Evolutionary conservation across 2,888 invertebrate genomes (phyloP), one percentile per base, ranked within the genome.

Genomic region (Tinea semifulvella): DNA sequence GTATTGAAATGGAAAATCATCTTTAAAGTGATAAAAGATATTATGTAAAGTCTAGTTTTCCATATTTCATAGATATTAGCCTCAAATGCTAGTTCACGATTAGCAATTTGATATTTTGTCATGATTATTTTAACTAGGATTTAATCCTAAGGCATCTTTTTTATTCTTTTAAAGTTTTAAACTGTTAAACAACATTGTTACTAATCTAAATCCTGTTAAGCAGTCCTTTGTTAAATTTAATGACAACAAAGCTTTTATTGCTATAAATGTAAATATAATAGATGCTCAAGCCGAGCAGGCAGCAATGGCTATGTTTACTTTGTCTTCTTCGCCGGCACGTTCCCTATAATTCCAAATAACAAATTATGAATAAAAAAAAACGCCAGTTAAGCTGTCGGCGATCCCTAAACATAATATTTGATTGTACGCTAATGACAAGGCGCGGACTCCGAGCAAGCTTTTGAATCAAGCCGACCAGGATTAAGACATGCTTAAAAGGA

Each of bases 361-460:
- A 76, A 79, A 80, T 79, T 79, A 80, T 73, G 67, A 71, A 75
- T 71, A 71, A 77, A 79, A 79, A 47, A 80, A 47, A 80, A 76
- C 68, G 58, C 65, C 74, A 61, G 71, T 68, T 74, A 75, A 79
- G 72, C 75, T 79, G 79, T 79, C 77, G 77, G 77, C 76, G 69
- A 77, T 74, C 68, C 69, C 75, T 75, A 75, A 79, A 77, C 75
- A 77, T 68, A 70, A 76, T 76, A 74, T 79, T 79, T 77, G 79
- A 79, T 79, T 75, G 74, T 70, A 63, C 64, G 61, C 65, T 79
- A 80, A 80, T 79, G 79, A 79, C 79, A 80, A 77, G 77, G 79
- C 77, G 80, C 79, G 58, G 69, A 69, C 56, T 68, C 60, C 53
- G 58, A 67, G 61, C 65, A 65, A 71, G 63, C 80, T 75, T 79